phyloP scores from a whole-genome alignment of 1,140 invertebrate genomes.

The Anagrus nilaparvatae region DNA sequence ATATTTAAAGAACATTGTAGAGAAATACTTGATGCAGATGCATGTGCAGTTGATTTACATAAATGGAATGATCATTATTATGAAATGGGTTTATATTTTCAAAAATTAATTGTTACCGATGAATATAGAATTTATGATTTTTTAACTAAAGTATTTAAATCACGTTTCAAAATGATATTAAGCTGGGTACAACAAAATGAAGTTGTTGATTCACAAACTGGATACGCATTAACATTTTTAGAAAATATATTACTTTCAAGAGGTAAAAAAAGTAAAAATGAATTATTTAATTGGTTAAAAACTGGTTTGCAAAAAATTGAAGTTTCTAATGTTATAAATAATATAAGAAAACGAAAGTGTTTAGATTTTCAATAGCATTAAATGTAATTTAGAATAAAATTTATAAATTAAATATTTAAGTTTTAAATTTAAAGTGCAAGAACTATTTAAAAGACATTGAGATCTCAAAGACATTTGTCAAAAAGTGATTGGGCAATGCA shows the following conservation, averaged over 20 bases:
- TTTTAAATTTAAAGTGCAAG: neutral
- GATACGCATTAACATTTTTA: neutral
- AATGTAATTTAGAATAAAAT: neutral
- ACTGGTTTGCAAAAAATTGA: conserved; percentile 12
- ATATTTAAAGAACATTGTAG: conserved; percentile 9
- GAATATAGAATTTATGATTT: neutral
- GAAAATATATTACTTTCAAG: conserved; percentile 6
- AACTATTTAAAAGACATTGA: neutral
- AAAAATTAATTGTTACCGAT: neutral
- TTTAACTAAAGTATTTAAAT: conserved; percentile 10
- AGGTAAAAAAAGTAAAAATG: conserved; percentile 1
- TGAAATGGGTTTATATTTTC: conserved; percentile 6
- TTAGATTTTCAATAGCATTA: conserved; percentile 1
- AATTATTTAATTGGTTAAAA: conserved; percentile 10
- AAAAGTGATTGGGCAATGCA: too few relatives aligned
- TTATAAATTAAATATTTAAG: neutral
- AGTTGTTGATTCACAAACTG: neutral
- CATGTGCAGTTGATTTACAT: conserved; percentile 10
- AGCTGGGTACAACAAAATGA: conserved; percentile 8
- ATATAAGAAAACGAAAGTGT: conserved; percentile 12
- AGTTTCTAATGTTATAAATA: conserved; percentile 7
- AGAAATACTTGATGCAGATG: conserved; percentile 13
- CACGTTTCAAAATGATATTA: conserved; percentile 10
- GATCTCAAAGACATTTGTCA: too few relatives aligned
- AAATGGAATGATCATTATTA: conserved; percentile 14